Conservation (phyloP, 2,113 vertebrate genomes). For the Naja naja region DNA sequence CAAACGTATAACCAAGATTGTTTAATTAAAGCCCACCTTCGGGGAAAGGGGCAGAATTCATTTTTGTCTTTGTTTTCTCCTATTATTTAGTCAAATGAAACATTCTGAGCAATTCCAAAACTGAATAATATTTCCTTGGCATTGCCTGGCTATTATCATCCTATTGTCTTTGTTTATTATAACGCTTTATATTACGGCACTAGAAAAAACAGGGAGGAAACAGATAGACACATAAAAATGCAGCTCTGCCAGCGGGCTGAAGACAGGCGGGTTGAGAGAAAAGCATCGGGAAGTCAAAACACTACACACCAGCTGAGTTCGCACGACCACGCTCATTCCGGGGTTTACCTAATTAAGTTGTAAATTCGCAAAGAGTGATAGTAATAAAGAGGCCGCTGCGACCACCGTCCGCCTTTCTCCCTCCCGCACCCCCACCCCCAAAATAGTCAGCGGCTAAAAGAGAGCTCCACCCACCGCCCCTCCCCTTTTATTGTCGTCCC, state of each 20-base stretch:
- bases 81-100: not conserved
- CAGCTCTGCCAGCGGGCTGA: not conserved
- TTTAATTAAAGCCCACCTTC: not conserved
- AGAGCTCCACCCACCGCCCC: not conserved
- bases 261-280: not conserved
- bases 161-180: not conserved
- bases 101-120: not conserved
- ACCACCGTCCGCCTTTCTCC: not conserved
- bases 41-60: not conserved
- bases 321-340: not conserved
- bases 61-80: not conserved
- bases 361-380: not conserved
- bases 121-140: not conserved
- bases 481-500: not conserved
- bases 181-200: not conserved
- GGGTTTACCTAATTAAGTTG: not conserved
- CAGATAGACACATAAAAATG: not conserved
- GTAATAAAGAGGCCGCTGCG: not conserved
- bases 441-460: not conserved
- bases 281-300: not conserved
- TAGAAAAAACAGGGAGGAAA: not conserved
- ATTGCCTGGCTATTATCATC: not conserved
- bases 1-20: not conserved
- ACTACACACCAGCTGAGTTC: not conserved
- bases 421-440: not conserved